Percentiles rank a stretch among this genome's conserved stretches.
These are phyloP conservation scores for Parotia lawesii DNA, from an alignment of 2,113 vertebrate genomes.

Conservation along the genomic window DNA sequence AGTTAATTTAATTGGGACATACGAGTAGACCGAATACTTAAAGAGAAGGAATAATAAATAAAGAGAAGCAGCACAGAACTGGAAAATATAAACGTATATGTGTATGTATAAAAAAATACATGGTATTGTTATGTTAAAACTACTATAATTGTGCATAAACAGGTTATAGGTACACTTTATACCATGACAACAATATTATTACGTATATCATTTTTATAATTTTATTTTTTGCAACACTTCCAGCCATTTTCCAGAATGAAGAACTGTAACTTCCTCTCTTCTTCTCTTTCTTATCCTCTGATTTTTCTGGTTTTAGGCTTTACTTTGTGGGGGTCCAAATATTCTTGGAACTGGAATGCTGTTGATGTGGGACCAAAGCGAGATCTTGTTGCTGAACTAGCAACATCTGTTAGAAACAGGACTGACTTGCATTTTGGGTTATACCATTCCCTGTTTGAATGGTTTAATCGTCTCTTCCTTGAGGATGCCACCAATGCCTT, in stretches of 20 bases:
- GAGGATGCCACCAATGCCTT: conserved; percentile 77
- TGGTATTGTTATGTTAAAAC: background rate
- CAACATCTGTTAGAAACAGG: conserved; percentile 72
- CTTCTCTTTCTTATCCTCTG: background rate
- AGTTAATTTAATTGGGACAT: background rate
- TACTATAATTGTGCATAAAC: background rate
- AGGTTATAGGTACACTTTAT: background rate
- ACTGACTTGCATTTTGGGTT: conserved; percentile 85
- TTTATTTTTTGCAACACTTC: background rate
- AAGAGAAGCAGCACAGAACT: background rate
- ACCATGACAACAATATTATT: background rate
- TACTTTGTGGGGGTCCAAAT: conserved; percentile 90
- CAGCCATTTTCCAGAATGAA: background rate
- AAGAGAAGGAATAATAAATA: background rate
- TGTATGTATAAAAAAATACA: background rate
- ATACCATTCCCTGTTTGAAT: conserved; percentile 95
- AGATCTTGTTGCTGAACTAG: conserved; percentile 86
- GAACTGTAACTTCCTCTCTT: background rate
- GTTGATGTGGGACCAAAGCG: conserved; percentile 84
- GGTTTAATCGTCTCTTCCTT: conserved; percentile 90
- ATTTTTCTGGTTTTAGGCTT: conserved; percentile 78
- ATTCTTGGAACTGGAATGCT: conserved; percentile 96
- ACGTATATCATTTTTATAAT: background rate
- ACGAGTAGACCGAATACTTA: background rate
- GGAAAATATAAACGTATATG: background rate